Conservation (phyloP, 2,797 vertebrate genomes). For the Xenopus petersii region DNA sequence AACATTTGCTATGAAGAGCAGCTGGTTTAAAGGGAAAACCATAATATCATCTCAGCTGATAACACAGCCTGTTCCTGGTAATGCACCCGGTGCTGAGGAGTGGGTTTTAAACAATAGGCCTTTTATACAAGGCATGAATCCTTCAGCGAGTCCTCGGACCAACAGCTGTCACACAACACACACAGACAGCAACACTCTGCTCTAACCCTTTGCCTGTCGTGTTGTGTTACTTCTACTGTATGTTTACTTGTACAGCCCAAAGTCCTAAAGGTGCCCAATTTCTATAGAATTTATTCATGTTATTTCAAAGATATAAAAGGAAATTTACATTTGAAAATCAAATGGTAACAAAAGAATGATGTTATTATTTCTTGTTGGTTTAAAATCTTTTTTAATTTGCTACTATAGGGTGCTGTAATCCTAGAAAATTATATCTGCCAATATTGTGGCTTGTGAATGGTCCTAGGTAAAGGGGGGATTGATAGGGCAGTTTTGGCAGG, state of each 20-base stretch:
- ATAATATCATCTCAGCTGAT: conserved; percentile 52
- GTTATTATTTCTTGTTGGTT: too few species aligned
- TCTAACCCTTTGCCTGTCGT: conserved; percentile 6
- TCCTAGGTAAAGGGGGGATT: too few species aligned
- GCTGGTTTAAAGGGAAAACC: conserved; percentile 49
- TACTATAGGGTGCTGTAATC: too few species aligned
- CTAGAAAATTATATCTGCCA: too few species aligned
- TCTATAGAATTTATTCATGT: too few species aligned
- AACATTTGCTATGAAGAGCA: conserved; percentile 58
- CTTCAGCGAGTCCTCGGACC: background rate
- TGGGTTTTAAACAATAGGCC: conserved; percentile 43
- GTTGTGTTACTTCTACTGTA: background rate
- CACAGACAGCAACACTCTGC: conserved; percentile 25
- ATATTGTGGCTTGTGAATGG: too few species aligned
- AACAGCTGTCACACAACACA: conserved; percentile 54
- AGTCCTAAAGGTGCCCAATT: too few species aligned
- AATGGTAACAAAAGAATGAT: too few species aligned
- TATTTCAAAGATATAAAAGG: too few species aligned
- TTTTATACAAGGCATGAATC: background rate
- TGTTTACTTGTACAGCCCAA: background rate
- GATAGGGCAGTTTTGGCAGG: too few species aligned
- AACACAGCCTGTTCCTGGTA: conserved; percentile 14
- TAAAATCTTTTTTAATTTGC: too few species aligned
- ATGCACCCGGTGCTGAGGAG: background rate
- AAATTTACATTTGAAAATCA: background rate